A percentile compares a stretch with the other conserved stretches of the same genome.
phyloP scores from a whole-genome alignment of 2,888 invertebrate genomes.

The Habrosyne pyritoides region DNA sequence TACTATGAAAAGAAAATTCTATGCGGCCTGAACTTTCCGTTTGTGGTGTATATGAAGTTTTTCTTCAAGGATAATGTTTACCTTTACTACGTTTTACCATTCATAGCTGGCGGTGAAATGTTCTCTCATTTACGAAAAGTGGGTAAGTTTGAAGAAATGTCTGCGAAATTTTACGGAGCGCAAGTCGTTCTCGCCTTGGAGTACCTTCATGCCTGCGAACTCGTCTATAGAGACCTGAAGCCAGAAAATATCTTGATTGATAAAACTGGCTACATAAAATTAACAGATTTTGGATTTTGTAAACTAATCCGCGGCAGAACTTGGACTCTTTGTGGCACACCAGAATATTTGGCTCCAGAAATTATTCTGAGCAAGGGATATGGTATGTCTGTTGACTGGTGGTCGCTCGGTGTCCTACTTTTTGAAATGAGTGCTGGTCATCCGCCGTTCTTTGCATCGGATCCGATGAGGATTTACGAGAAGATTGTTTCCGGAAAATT shows the following conservation, averaged over 20 bases:
- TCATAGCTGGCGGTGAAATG: constrained; percentile 93
- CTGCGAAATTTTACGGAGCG: constrained; percentile 94
- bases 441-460: constrained; percentile 96
- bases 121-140: constrained; percentile 88
- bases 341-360: constrained; percentile 98
- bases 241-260: constrained; percentile 96
- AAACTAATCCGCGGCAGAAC: constrained; percentile 91
- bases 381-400: constrained; percentile 97
- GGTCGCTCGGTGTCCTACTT: constrained; percentile 94
- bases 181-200: constrained; percentile 95
- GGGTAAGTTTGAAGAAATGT: constrained; percentile 88
- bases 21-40: constrained; percentile 93
- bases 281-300: constrained; percentile 98
- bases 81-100: constrained; percentile 92
- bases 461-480: constrained; percentile 97
- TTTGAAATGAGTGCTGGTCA: constrained; percentile 96
- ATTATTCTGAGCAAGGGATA: constrained; percentile 96
- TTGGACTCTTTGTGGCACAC: constrained; percentile 97
- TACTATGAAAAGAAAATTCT: constrained; percentile 95
- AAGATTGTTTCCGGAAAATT: constrained; percentile 96
- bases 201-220: constrained; percentile 93
- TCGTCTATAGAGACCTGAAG: constrained; percentile 95
- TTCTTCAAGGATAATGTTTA: constrained; percentile 94
- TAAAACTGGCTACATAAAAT: constrained; percentile 89
- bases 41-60: constrained; percentile 92